Evolutionary conservation across 2,888 invertebrate genomes (phyloP), one percentile per base, ranked within the genome.

Genomic region (Lasioglossum villosulum): DNA sequence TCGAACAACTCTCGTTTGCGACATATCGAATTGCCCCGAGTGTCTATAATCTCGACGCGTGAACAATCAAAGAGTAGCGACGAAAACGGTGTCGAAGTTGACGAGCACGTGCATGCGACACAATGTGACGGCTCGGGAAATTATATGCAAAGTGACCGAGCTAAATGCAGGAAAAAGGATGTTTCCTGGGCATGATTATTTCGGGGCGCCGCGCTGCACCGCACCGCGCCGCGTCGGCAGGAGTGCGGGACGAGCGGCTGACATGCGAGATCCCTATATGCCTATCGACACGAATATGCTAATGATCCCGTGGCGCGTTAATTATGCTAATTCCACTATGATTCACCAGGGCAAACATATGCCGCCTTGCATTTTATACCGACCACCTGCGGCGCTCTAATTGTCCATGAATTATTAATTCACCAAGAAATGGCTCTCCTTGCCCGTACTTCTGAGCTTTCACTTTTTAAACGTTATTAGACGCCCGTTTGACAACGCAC

Each of bases 321-420:
- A 92, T 91, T 93, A 94, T 93, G 93, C 90, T 92, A 93, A 93
- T 93, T 92, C 89, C 90, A 88, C 92, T 91, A 94, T 94, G 94
- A 94, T 94, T 94, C 94, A 94, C 92, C 92, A 84, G 86, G 66
- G 84, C 89, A 89, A 93, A 92, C 94, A 94, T 94, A 94, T 94
- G 94, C 90, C 85, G 89, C 81, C 85, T 86, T 87, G 88, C 90
- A 88, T 92, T 93, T 93, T 89, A 91, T 90, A 89, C 88, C 89
- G 92, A 93, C 93, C 94, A 94, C 94, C 94, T 94, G 94, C 92
- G 90, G 92, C 91, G 89, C 88, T 86, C 87, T 92, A 92, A 92
- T 91, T 92, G 92, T 93, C 91, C 87, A 93, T 93, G 93, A 93
- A 93, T 93, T 93, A 93, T 93, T 93, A 91, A 93, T 93, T 90